phyloP scores from a whole-genome alignment of 2,888 invertebrate genomes.

The Agrochola lota region DNA sequence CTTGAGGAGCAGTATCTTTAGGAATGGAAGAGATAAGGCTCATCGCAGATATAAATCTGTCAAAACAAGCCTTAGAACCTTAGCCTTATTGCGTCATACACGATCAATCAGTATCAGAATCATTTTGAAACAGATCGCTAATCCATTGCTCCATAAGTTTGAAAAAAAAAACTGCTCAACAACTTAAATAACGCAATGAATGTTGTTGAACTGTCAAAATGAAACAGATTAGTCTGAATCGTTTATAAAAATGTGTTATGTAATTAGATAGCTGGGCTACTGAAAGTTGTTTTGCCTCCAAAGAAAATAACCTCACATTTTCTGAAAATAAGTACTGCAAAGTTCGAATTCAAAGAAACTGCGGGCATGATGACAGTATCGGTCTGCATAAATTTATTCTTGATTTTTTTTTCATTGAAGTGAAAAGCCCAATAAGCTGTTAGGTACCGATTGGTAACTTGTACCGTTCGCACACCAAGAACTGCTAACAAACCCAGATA shows the following conservation, averaged over 20 bases:
- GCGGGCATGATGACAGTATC: not conserved
- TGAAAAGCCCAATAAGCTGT: not conserved
- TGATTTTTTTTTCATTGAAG: not conserved
- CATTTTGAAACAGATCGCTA: no score
- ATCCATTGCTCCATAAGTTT: no score
- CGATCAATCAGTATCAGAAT: no score
- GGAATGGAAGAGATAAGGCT: not conserved
- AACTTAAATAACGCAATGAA: no score
- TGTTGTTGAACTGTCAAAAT: no score
- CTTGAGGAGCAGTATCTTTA: not conserved
- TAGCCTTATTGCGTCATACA: no score
- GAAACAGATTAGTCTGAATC: no score
- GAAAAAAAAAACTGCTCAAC: no score
- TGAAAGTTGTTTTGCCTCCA: not conserved
- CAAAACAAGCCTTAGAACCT: not conserved
- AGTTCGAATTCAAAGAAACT: no score
- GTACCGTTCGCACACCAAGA: not conserved
- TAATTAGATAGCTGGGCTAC: no score
- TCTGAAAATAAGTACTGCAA: no score
- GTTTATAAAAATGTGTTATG: no score
- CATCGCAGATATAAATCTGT: not conserved
- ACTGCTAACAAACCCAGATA: slow-evolving; percentile 24
- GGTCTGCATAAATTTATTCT: not conserved
- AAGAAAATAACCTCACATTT: not conserved
- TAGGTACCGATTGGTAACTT: not conserved